Evolutionary conservation across 2,797 vertebrate species (phyloP).

Genomic region (Natrix natrix): DNA sequence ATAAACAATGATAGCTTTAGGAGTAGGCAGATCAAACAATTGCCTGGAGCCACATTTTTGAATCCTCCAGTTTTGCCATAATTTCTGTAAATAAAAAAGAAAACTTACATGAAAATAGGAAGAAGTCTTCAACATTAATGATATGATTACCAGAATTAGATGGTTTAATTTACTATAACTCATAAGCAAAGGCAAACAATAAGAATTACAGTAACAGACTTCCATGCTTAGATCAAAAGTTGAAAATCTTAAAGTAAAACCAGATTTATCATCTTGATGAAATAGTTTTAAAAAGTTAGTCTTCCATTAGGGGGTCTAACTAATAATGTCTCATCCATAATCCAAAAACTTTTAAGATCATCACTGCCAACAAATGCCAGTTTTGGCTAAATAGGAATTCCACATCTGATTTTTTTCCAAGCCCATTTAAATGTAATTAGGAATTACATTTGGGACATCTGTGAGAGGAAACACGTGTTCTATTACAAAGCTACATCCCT

Average conservation of each 20-base stretch:
- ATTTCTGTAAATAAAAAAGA: not conserved
- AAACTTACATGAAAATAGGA: not conserved
- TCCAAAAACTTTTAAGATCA: not conserved
- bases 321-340: not conserved
- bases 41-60: not conserved
- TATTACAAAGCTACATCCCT: not conserved
- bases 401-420: not conserved
- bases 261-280: not conserved
- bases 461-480: not conserved
- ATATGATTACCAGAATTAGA: not conserved
- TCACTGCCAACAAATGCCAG: not conserved
- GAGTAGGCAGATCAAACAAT: not conserved
- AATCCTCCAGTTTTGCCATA: not conserved
- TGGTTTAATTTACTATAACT: not conserved
- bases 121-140: not conserved
- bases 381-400: not conserved
- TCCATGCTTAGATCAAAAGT: not conserved
- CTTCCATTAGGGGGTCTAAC: not conserved
- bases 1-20: not conserved
- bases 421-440: not conserved
- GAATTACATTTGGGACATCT: not conserved
- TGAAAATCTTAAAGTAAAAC: not conserved
- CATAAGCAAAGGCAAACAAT: not conserved
- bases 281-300: not conserved
- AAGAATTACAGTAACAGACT: not conserved